phyloP scores from a whole-genome alignment of 2,113 vertebrate species.

The Piprites chloris region DNA sequence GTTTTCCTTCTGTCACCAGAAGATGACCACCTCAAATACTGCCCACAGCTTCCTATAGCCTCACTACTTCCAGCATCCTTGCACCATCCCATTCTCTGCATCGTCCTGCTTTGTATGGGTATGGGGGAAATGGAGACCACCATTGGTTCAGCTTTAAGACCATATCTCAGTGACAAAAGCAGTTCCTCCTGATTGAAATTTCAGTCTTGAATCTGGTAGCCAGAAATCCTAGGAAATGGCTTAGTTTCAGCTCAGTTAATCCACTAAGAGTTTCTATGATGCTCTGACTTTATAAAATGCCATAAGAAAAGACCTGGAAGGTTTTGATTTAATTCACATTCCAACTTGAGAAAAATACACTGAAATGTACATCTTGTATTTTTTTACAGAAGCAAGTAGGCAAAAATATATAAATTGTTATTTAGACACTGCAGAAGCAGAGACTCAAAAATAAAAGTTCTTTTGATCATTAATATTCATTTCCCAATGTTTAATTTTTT shows the following conservation, averaged over 20 bases:
- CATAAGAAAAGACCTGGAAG: not conserved
- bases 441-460: slow-evolving; percentile 6
- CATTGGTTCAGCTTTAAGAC: not conserved
- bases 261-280: not conserved
- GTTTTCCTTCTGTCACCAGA: not conserved
- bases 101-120: not conserved
- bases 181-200: not conserved
- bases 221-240: slow-evolving; percentile 34
- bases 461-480: slow-evolving; percentile 55
- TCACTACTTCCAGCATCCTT: not conserved
- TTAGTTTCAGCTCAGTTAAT: slow-evolving; percentile 39
- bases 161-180: not conserved
- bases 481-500: slow-evolving; percentile 43
- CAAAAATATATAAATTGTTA: not conserved
- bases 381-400: not conserved
- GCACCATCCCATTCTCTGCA: not conserved
- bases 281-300: not conserved
- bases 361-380: not conserved
- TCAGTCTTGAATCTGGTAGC: not conserved
- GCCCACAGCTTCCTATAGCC: not conserved
- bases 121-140: not conserved
- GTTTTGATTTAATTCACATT: not conserved
- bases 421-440: not conserved
- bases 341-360: not conserved
- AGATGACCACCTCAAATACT: not conserved